phyloP scores from a whole-genome alignment of 2,888 invertebrate species.

The Macrosoma leucophasiata region DNA sequence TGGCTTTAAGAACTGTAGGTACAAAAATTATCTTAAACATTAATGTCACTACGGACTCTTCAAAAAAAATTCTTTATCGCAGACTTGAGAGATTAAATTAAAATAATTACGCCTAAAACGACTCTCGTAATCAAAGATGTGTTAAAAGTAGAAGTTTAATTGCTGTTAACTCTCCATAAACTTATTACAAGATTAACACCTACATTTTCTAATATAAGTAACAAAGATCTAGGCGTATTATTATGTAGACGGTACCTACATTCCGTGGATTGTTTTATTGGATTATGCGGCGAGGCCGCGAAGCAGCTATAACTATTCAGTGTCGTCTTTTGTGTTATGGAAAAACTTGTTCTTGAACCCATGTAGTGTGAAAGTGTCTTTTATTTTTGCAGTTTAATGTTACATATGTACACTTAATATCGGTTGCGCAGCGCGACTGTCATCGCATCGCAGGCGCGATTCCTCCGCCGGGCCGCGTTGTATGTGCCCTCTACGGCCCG shows the following conservation, averaged over 20 bases:
- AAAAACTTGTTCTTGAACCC: slow-evolving; percentile 76
- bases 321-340: slow-evolving; percentile 76
- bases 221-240: slow-evolving; percentile 28
- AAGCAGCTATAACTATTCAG: slow-evolving; percentile 76
- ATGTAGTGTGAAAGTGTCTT: slow-evolving; percentile 75
- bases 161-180: no score
- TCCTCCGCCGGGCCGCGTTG: slow-evolving; percentile 38
- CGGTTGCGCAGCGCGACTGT: slow-evolving; percentile 59
- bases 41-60: no score
- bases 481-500: no score
- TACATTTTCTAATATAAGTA: no score
- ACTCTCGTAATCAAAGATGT: no score
- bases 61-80: no score
- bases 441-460: slow-evolving; percentile 42
- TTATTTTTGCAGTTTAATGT: slow-evolving; percentile 76
- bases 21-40: no score
- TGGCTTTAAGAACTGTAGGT: no score
- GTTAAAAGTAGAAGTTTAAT: no score
- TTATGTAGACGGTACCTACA: slow-evolving; percentile 66
- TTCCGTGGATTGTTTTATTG: slow-evolving; percentile 74
- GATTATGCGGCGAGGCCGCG: slow-evolving; percentile 73
- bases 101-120: no score
- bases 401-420: slow-evolving; percentile 77
- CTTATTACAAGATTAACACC: no score
- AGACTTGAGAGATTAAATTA: no score